phyloP scores from a whole-genome alignment of 1,140 invertebrate species.

The Brachionus rubens region DNA sequence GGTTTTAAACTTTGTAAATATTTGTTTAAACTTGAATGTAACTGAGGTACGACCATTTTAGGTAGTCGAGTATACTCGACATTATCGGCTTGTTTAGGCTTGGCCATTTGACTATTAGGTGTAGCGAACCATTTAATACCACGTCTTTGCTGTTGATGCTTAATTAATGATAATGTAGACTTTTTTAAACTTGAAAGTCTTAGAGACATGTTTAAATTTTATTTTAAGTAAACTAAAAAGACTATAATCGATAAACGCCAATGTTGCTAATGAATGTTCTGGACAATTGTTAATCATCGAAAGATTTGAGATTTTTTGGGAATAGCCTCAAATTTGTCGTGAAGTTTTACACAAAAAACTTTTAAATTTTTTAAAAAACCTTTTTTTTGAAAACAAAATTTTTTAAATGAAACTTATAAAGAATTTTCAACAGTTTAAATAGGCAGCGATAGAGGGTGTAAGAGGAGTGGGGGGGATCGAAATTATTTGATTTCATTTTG shows the following conservation, averaged over 20 bases:
- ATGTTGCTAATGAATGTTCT: background rate
- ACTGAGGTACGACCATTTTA: constrained; percentile 83
- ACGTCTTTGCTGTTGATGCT: too few relatives aligned
- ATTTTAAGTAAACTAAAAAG: background rate
- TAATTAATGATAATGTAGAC: constrained; percentile 27
- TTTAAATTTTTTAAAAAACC: too few relatives aligned
- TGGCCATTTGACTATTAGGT: constrained; percentile 1
- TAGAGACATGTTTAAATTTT: constrained; percentile 2
- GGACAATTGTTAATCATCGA: constrained; percentile 21
- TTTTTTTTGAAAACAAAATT: too few relatives aligned
- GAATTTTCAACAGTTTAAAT: too few relatives aligned
- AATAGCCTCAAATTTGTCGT: background rate
- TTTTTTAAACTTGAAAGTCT: constrained; percentile 23
- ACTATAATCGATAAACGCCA: constrained; percentile 2
- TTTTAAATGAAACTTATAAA: too few relatives aligned
- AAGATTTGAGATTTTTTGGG: constrained; percentile 2
- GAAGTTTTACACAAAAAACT: too few relatives aligned
- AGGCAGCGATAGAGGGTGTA: too few relatives aligned
- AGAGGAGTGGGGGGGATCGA: too few relatives aligned
- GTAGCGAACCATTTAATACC: constrained; percentile 20
- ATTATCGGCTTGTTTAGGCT: background rate
- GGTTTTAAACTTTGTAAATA: constrained; percentile 83
- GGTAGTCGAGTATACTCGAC: constrained; percentile 64
- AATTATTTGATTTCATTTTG: too few relatives aligned
- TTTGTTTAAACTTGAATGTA: constrained; percentile 79